Evolutionary conservation across 92 coral and sea anemone species (phyloP).

Genomic region (Zoanthus sansibaricus): DNA sequence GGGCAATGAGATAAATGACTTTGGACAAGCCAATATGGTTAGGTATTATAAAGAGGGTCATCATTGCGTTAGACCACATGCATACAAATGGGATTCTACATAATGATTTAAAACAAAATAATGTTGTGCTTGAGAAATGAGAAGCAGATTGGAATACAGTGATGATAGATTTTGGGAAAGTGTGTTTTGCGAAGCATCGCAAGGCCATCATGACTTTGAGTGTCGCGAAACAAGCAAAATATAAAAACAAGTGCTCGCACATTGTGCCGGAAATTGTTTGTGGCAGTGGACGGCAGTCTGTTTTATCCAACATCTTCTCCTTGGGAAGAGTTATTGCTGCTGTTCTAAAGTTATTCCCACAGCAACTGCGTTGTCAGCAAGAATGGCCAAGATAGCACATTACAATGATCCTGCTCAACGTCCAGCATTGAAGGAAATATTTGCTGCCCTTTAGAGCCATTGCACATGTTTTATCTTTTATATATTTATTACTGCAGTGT

Average conservation of each 20-base stretch:
- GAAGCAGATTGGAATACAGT: slow-evolving; percentile 3
- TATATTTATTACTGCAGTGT: neutral
- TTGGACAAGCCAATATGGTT: slow-evolving; percentile 29
- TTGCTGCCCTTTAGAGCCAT: neutral
- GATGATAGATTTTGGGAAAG: slow-evolving; percentile 9
- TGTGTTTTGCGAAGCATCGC: neutral
- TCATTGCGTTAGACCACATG: neutral
- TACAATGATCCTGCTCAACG: neutral
- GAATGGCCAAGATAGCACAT: neutral
- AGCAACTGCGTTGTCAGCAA: neutral
- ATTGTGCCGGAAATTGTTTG: neutral
- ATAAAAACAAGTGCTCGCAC: neutral
- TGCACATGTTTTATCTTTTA: neutral
- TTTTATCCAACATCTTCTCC: neutral
- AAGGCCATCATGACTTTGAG: neutral
- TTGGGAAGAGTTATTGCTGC: neutral
- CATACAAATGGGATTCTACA: neutral
- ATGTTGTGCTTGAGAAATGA: slow-evolving; percentile 10
- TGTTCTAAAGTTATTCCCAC: neutral
- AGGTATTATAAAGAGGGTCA: slow-evolving; percentile 2
- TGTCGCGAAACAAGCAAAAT: neutral
- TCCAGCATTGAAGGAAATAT: neutral
- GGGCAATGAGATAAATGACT: neutral
- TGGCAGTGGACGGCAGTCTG: neutral
- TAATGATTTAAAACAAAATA: neutral